Conservation (phyloP, 2,113 vertebrate species). For the Danio rerio region DNA sequence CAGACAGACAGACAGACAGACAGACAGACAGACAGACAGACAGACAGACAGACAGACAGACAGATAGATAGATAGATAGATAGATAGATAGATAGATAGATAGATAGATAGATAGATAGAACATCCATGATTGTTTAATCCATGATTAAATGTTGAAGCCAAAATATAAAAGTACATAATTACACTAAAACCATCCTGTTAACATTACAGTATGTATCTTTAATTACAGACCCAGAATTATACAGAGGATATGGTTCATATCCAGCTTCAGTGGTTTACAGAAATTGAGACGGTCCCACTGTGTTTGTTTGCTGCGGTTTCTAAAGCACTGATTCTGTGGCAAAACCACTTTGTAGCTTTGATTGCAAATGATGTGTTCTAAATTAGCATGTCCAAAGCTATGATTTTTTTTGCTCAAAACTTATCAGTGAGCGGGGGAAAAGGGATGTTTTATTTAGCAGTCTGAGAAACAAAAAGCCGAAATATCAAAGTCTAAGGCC, state of each 20-base stretch:
- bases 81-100: neutral
- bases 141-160: neutral
- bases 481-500: conserved; percentile 13
- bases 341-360: conserved; percentile 50
- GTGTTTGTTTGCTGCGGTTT: conserved; percentile 31
- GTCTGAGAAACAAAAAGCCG: conserved; percentile 1
- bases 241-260: conserved; percentile 1
- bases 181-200: neutral
- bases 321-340: conserved; percentile 34
- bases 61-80: neutral
- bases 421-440: neutral
- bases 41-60: no score
- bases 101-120: neutral
- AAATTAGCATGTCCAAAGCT: conserved; percentile 32
- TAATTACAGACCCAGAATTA: neutral
- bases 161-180: neutral
- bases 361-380: conserved; percentile 32
- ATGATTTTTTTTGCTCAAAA: conserved; percentile 18
- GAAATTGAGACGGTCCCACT: neutral
- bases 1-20: no score
- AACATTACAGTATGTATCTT: neutral
- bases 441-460: conserved; percentile 38
- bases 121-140: neutral
- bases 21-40: no score
- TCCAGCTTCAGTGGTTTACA: conserved; percentile 1